Evolutionary conservation across 2,113 vertebrate species (phyloP).

Genomic region (Kobus ellipsiprymnus): DNA sequence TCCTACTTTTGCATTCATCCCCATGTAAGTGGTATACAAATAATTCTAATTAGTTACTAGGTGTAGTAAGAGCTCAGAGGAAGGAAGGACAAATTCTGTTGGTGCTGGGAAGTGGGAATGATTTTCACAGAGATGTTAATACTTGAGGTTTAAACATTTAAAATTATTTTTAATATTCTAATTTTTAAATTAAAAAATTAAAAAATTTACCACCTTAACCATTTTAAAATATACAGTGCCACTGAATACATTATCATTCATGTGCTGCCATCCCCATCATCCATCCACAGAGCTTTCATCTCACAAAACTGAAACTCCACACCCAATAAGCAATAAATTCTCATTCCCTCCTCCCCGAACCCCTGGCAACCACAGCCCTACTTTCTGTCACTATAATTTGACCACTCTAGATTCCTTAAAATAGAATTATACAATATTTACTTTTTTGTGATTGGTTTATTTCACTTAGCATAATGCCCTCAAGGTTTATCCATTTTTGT

Average conservation of each 20-base stretch:
- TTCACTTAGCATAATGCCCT: neutral
- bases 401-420: neutral
- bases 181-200: neutral
- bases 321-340: neutral
- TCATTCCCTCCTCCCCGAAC: neutral
- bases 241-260: neutral
- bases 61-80: neutral
- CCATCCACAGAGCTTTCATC: neutral
- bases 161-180: neutral
- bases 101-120: neutral
- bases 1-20: no score
- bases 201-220: neutral
- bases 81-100: neutral
- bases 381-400: neutral
- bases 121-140: neutral
- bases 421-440: neutral
- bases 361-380: neutral
- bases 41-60: neutral
- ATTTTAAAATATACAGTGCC: neutral
- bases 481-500: neutral
- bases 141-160: neutral
- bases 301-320: neutral
- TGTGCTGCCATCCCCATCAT: neutral
- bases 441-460: neutral
- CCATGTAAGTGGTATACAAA: neutral